These are phyloP conservation scores for Smutsia temminckii DNA, from an alignment of 2,797 vertebrate species.

Conservation along the genomic window DNA sequence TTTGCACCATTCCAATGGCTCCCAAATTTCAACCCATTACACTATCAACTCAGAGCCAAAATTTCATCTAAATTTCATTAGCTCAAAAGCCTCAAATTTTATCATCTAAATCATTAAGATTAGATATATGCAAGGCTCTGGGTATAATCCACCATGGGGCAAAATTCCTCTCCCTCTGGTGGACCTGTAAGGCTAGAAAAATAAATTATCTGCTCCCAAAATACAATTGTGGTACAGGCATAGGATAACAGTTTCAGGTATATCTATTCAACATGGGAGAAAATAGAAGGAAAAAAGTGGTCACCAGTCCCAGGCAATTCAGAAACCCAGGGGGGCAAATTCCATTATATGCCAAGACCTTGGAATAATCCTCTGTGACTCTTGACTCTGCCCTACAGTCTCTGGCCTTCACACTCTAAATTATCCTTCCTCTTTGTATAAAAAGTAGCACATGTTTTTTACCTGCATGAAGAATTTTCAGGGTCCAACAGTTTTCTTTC, in stretches of 20 bases:
- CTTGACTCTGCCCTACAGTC: background rate
- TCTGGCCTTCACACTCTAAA: background rate
- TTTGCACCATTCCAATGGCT: background rate
- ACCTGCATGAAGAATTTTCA: background rate
- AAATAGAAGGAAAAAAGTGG: background rate
- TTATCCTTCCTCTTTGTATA: background rate
- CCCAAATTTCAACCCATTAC: background rate
- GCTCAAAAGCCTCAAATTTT: background rate
- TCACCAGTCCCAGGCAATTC: background rate
- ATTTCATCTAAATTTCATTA: background rate
- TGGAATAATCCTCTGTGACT: background rate
- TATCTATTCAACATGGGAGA: background rate
- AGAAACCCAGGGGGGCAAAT: background rate
- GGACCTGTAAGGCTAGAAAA: background rate
- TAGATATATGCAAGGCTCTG: background rate
- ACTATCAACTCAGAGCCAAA: background rate
- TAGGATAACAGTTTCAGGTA: background rate
- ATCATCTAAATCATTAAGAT: background rate
- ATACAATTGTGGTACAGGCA: background rate
- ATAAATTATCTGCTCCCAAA: background rate
- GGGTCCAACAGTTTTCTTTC: background rate
- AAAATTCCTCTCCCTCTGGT: background rate
- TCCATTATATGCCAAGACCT: background rate
- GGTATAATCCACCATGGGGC: background rate
- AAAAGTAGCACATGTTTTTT: background rate